Evolutionary conservation across 53 echinoderm and acorn worm species (phyloP), one percentile per base, ranked within the genome.

Genomic region (Henricia sp.): DNA sequence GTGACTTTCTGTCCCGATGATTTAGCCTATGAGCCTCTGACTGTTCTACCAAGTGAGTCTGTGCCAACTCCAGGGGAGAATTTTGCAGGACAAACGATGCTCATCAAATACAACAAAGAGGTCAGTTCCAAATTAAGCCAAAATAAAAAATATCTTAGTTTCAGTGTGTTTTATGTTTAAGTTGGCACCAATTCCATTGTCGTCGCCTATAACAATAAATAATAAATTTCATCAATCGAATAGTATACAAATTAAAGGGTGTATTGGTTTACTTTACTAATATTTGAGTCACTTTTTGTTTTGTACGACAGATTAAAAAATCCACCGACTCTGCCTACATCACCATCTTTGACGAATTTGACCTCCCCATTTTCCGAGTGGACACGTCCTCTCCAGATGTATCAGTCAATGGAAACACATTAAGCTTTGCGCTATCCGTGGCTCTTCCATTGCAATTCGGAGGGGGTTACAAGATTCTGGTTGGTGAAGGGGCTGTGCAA

Each of bases 401-500:
- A 1, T 34, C 63, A 2, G 52, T 86, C 14, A 25, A 16, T 17
- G 86, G 74, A 51, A 30, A 65, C 65, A 86, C 50, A 3, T 65
- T 86, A n/a, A 74, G 74, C 65, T 86, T 86, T 39, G 40, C 52
- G 38, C 74, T 74, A 26, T 53, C 74, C 28, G 41, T 38, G 74
- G 59, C 37, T 29, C 74, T 86, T 51, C 74, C 75, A 30, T 14
- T 86, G 26, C 66, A 76, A 12, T 74, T 75, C 52, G 67, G 38
- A 37, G 76, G 76, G 38, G 75, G 67, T 48, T 86, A 86, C 55
- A 54, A 26, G 37, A 37, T 86, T 52, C 52, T 67, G 26, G 65
- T 86, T 24, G 86, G 76, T 42, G 66, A 86, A 41, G 86, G 86
- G 30, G 75, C 68, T 6, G 86, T 67, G 40, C 25, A 32, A 14